Base-by-base conservation (phyloP, 2,797 vertebrate genomes). In the Steatocranus sp. region DNA sequence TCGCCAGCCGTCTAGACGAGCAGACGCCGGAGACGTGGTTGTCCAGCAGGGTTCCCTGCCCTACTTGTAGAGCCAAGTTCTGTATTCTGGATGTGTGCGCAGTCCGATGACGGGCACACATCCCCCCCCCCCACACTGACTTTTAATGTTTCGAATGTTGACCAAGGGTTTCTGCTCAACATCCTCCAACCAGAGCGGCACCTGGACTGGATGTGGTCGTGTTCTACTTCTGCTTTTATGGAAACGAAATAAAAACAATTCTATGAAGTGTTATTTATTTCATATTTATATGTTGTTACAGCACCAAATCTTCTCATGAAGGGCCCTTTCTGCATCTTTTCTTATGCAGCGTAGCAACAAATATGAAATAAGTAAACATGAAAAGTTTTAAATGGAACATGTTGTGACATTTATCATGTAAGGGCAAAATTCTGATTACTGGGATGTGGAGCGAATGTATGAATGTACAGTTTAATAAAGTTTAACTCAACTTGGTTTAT, bases 1-100 rank as follows among this genome's bases (percentile, higher is more conserved):
- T 99, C 1, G 97, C 98, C 84, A 99, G 98, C 91, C 97, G 97
- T 2, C 98, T 99, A 89, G 98, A 99, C 79, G 97, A 98, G 92
- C 97, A 98, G 80, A 97, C 93, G 86, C 98, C 98, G 0, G 98
- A 99, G 90, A 99, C 97, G 6, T 99, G 98, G 98, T 94, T 99
- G 70, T 96, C 97, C 1, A 98, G 97, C 94, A 95, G 93, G n/a
- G 98, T 97, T 79, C 98, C 98, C 82, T 99, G 98, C 50, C 98
- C 98, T 0, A 99, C 98, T 8, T 99, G 98, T 92, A 93, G 97
- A 38, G 97, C 98, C 10, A 97, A 91, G 63, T 99, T 99, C 95
- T 99, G 98, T 87, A 97, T 99, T 80, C 93, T 99, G 86, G 98
- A 99, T 14, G 96, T 99, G 73, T 98, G 97, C 51, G 51, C 95